Percentiles rank a stretch among this genome's conserved stretches.
Evolutionary conservation across 2,113 vertebrate species (phyloP).

Genomic region (Tautogolabrus adspersus): DNA sequence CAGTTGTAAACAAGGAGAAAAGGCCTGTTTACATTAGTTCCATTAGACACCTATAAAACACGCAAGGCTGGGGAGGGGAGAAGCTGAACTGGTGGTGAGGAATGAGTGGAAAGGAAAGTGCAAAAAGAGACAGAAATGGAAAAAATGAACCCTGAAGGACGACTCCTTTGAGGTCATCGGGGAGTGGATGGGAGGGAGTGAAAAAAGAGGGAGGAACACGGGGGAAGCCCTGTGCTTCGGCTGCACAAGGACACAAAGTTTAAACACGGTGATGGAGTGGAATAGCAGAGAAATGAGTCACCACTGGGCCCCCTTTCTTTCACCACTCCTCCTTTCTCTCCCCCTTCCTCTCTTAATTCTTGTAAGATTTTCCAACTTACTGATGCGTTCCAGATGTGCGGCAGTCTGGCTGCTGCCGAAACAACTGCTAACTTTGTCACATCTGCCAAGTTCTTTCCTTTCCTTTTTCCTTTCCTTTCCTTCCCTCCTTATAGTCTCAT

Average conservation of each 20-base stretch:
- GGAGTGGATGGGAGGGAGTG: not conserved
- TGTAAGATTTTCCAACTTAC: conserved; percentile 75
- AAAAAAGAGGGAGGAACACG: conserved; percentile 39
- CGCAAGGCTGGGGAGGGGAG: not conserved
- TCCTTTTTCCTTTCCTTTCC: conserved; percentile 3
- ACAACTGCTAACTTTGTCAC: conserved; percentile 75
- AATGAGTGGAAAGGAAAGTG: not conserved
- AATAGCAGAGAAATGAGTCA: conserved; percentile 84
- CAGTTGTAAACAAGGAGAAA: conserved; percentile 67
- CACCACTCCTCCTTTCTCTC: conserved; percentile 26
- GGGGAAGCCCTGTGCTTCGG: conserved; percentile 67
- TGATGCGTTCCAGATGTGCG: conserved; percentile 78
- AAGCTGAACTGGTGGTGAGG: not conserved
- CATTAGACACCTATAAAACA: conserved; percentile 45
- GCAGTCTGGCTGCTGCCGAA: conserved; percentile 60
- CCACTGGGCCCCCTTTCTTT: conserved; percentile 44
- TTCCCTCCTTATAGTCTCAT: conserved; percentile 35
- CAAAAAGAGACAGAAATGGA: conserved; percentile 16
- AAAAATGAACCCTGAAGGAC: conserved; percentile 11
- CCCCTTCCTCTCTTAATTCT: conserved; percentile 41
- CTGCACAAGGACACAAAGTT: conserved; percentile 65
- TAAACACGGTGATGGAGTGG: conserved; percentile 76
- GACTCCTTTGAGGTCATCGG: conserved; percentile 2
- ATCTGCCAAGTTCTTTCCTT: conserved; percentile 64
- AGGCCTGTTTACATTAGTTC: conserved; percentile 70